A percentile compares a stretch with the other conserved stretches of the same genome.
Conservation (phyloP, 2,113 vertebrate genomes). For the Dinomys branickii region DNA sequence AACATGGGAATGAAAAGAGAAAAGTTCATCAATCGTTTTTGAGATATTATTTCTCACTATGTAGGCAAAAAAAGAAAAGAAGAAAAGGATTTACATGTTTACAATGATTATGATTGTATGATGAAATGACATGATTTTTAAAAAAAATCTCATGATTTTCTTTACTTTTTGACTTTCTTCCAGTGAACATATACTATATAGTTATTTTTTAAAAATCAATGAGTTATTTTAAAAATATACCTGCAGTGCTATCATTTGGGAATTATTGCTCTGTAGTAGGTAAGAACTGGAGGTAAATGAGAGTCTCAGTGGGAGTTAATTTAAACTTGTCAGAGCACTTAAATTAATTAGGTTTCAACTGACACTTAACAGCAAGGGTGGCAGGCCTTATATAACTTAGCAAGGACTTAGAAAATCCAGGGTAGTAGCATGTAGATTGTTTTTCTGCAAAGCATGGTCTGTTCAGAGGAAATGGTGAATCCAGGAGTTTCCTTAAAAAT, state of each 20-base stretch:
- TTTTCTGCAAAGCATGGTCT: slow-evolving; percentile 69
- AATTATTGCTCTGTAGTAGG: slow-evolving; percentile 39
- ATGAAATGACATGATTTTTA: background rate
- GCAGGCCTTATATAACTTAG: slow-evolving; percentile 49
- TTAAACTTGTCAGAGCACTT: slow-evolving; percentile 77
- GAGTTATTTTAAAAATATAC: slow-evolving; percentile 28
- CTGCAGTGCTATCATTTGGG: slow-evolving; percentile 32
- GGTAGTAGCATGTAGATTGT: slow-evolving; percentile 71
- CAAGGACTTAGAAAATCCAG: slow-evolving; percentile 65
- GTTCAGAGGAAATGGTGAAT: slow-evolving; percentile 64
- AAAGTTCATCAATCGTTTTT: background rate
- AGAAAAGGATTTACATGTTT: background rate
- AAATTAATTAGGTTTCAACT: slow-evolving; percentile 81
- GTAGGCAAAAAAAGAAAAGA: background rate
- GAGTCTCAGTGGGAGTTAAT: slow-evolving; percentile 73
- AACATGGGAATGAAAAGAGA: background rate
- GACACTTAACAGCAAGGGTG: slow-evolving; percentile 78
- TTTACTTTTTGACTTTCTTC: slow-evolving; percentile 17
- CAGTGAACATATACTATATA: background rate
- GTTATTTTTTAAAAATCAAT: background rate
- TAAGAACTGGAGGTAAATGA: slow-evolving; percentile 65
- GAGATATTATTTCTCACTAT: background rate
- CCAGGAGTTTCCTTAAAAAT: slow-evolving; percentile 14
- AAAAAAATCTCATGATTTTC: background rate
- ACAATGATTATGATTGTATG: background rate